A percentile compares a stretch with the other conserved stretches of the same genome.
Evolutionary conservation across 2,888 invertebrate species (phyloP).

Genomic region (Miltochrista miniata): DNA sequence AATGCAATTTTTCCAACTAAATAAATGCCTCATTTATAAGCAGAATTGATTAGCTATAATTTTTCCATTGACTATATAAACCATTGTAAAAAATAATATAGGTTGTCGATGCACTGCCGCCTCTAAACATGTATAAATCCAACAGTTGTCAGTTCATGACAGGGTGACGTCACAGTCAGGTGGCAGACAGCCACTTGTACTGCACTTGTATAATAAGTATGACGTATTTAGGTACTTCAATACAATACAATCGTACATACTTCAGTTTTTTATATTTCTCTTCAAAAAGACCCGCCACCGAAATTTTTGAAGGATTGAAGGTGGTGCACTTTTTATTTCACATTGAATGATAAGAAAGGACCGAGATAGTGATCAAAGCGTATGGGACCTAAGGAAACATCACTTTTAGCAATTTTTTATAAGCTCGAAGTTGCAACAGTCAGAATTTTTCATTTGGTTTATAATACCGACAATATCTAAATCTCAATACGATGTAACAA

Average conservation of each 20-base stretch:
- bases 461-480: too few species aligned
- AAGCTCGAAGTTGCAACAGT: too few species aligned
- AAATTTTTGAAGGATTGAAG: constrained; percentile 11
- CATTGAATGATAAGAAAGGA: not conserved
- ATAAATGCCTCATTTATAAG: too few species aligned
- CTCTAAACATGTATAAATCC: constrained; percentile 11
- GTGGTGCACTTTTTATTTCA: not conserved
- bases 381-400: not conserved
- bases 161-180: constrained; percentile 40
- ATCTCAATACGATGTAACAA: too few species aligned
- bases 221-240: constrained; percentile 39
- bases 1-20: too few species aligned
- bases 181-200: constrained; percentile 44
- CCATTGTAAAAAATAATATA: too few species aligned
- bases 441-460: too few species aligned
- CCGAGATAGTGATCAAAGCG: not conserved
- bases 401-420: not conserved
- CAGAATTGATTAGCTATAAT: too few species aligned
- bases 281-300: constrained; percentile 34
- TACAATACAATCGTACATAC: constrained; percentile 38
- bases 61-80: too few species aligned
- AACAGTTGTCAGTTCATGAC: constrained; percentile 25
- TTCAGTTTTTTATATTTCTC: constrained; percentile 26
- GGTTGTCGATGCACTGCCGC: not conserved
- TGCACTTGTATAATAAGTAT: constrained; percentile 21